Evolutionary conservation across 2,888 invertebrate genomes (phyloP).

Genomic region (Drosophila pullipes): DNA sequence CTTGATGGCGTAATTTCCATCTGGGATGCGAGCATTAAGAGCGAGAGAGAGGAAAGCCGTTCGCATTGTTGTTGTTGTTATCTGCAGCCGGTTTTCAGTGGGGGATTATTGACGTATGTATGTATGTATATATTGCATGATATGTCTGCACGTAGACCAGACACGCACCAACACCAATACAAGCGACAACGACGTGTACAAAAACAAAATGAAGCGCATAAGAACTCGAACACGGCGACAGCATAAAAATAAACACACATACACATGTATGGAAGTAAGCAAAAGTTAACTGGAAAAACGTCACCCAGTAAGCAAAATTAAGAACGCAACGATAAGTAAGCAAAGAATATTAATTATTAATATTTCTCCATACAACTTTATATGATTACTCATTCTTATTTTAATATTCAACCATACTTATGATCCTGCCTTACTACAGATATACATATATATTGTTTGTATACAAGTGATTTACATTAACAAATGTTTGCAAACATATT

Average conservation of each 20-base stretch:
- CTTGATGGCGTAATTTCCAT: constrained; percentile 18
- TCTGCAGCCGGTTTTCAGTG: constrained; percentile 77
- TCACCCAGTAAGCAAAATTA: constrained; percentile 60
- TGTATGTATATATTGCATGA: constrained; percentile 53
- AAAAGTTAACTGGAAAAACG: constrained; percentile 75
- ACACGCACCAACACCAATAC: constrained; percentile 62
- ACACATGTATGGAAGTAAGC: constrained; percentile 18
- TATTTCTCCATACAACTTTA: background rate
- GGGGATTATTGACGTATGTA: constrained; percentile 75
- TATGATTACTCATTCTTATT: background rate
- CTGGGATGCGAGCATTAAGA: constrained; percentile 42
- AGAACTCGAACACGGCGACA: constrained; percentile 74
- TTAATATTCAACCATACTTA: background rate
- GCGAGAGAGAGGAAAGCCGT: constrained; percentile 40
- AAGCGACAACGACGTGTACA: constrained; percentile 49
- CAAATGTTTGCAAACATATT: background rate
- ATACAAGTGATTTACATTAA: background rate
- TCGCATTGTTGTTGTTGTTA: constrained; percentile 69
- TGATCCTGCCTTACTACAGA: background rate
- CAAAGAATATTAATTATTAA: constrained; percentile 9
- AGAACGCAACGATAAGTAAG: constrained; percentile 39
- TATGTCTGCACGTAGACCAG: constrained; percentile 81
- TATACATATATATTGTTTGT: background rate
- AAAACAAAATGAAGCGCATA: constrained; percentile 74
- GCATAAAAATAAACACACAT: constrained; percentile 77